Percentiles rank a stretch among this genome's conserved stretches.
phyloP scores from a whole-genome alignment of 37 sponge, comb jelly and placozoan species.

The Crambe crambe region DNA sequence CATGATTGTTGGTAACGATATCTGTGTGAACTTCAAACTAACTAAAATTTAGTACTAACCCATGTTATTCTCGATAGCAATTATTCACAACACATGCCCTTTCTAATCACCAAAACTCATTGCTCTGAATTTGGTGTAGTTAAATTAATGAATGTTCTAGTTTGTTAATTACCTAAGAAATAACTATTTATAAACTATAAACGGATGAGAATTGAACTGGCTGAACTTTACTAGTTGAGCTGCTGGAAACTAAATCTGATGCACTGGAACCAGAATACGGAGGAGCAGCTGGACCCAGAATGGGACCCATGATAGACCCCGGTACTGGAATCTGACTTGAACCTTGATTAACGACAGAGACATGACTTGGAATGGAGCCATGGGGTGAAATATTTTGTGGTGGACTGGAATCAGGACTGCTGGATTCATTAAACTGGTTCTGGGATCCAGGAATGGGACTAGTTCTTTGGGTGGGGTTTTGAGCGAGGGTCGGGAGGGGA shows the following conservation, averaged over 20 bases:
- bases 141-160: too few species aligned
- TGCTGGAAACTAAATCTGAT: background rate
- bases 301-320: slow-evolving; percentile 10
- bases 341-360: background rate
- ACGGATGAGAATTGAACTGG: slow-evolving; percentile 3
- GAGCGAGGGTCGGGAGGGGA: slow-evolving; percentile 21
- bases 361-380: background rate
- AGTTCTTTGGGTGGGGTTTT: slow-evolving; percentile 5
- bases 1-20: too few species aligned
- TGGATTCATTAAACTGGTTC: too few species aligned
- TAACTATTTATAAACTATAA: background rate
- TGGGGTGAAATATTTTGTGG: background rate
- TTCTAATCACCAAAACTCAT: too few species aligned
- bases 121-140: too few species aligned
- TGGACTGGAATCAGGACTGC: slow-evolving; percentile 4
- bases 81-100: too few species aligned
- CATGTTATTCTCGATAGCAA: too few species aligned
- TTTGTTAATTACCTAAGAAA: background rate
- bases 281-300: slow-evolving; percentile 18
- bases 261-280: slow-evolving; percentile 24
- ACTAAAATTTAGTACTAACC: too few species aligned
- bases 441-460: background rate
- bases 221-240: background rate
- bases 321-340: background rate
- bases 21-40: too few species aligned